Conservation (phyloP, 2,888 invertebrate genomes). For the Synanthedon tipuliformis region DNA sequence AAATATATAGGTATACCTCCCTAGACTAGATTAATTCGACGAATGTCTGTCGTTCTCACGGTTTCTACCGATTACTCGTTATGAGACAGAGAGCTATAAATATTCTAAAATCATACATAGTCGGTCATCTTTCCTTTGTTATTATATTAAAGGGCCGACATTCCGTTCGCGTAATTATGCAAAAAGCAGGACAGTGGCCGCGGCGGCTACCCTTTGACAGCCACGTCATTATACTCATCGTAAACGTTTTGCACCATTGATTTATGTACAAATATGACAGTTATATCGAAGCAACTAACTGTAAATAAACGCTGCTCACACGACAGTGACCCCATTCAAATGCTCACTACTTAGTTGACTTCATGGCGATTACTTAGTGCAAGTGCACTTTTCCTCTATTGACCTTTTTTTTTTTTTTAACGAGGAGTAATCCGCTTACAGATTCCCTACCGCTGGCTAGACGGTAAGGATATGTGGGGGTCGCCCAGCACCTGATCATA, state of each 20-base stretch:
- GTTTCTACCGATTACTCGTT: slow-evolving; percentile 19
- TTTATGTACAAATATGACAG: slow-evolving; percentile 20
- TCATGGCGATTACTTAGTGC: no score
- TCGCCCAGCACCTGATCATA: no score
- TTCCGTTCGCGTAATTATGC: slow-evolving; percentile 65
- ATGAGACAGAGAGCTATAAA: slow-evolving; percentile 32
- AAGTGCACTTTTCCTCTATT: no score
- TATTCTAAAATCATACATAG: slow-evolving; percentile 49
- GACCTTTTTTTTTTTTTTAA: no score
- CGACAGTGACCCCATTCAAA: not conserved
- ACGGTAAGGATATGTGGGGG: no score
- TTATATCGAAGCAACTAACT: not conserved
- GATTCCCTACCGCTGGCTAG: no score
- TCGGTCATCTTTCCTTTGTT: slow-evolving; percentile 64
- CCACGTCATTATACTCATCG: slow-evolving; percentile 64
- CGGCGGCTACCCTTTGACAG: slow-evolving; percentile 60
- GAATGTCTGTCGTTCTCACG: slow-evolving; percentile 30
- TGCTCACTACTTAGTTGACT: not conserved
- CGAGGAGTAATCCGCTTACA: no score
- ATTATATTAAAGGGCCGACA: slow-evolving; percentile 61
- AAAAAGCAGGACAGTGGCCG: slow-evolving; percentile 63
- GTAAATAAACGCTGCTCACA: not conserved
- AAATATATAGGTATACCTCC: no score
- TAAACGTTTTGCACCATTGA: slow-evolving; percentile 62
- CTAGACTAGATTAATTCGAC: not conserved